A percentile compares a stretch with the other conserved stretches of the same genome.
These are phyloP conservation scores for Tonatia bakeri DNA, from an alignment of 2,113 vertebrate genomes.

Conservation along the genomic window DNA sequence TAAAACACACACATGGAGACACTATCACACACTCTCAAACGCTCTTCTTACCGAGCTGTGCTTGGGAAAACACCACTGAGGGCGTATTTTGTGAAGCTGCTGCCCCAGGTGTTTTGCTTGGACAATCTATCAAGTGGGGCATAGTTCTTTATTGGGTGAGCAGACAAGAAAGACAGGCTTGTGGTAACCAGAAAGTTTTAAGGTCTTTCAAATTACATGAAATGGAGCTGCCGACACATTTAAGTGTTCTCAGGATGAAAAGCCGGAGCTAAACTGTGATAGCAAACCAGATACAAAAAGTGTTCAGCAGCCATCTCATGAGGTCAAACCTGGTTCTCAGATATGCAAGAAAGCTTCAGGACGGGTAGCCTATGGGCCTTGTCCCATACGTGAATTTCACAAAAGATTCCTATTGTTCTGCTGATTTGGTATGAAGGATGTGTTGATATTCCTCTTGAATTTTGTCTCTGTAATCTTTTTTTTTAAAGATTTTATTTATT, in stretches of 20 bases:
- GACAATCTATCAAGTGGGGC: conserved; percentile 70
- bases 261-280: conserved; percentile 85
- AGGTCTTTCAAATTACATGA: conserved; percentile 72
- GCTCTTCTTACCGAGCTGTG: conserved; percentile 72
- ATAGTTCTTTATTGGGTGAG: conserved; percentile 73
- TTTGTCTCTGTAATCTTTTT: conserved; percentile 92
- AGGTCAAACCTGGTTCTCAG: conserved; percentile 75
- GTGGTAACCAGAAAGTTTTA: conserved; percentile 71
- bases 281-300: conserved; percentile 81
- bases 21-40: not conserved
- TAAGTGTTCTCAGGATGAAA: conserved; percentile 80
- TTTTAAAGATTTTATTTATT: too few species aligned
- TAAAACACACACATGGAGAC: conserved; percentile 63
- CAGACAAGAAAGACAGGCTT: conserved; percentile 74
- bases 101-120: conserved; percentile 67
- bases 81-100: conserved; percentile 68
- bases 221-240: conserved; percentile 73
- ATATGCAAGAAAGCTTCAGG: conserved; percentile 83
- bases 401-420: conserved; percentile 95
- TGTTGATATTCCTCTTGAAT: conserved; percentile 93
- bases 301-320: conserved; percentile 85
- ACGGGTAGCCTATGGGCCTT: conserved; percentile 91
- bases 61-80: conserved; percentile 70
- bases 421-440: conserved; percentile 91
- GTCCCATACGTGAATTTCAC: conserved; percentile 94